phyloP scores from a whole-genome alignment of 2,113 vertebrate genomes.

The Brachypteracias leptosomus region DNA sequence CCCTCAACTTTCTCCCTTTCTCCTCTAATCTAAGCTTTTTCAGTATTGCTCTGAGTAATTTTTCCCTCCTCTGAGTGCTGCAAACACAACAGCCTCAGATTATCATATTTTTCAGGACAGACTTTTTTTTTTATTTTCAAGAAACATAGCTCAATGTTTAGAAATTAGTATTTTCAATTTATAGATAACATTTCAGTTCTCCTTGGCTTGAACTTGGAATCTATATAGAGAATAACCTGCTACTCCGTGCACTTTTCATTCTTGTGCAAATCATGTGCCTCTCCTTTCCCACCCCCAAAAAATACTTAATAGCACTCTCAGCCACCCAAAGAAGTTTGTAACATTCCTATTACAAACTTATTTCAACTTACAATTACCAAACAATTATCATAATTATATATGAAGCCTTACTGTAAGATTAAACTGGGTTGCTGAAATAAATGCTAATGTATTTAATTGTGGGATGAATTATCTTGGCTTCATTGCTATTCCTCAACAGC shows the following conservation, averaged over 20 bases:
- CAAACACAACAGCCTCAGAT: not conserved
- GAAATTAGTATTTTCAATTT: not conserved
- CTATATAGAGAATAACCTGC: not conserved
- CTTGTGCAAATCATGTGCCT: not conserved
- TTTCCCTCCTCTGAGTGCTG: not conserved
- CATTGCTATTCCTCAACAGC: slow-evolving; percentile 16
- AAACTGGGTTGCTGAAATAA: slow-evolving; percentile 35
- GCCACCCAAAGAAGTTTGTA: not conserved
- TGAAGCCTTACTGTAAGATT: slow-evolving; percentile 14
- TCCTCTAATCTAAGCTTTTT: not conserved
- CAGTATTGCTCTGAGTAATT: not conserved
- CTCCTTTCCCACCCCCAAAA: not conserved
- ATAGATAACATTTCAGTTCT: not conserved
- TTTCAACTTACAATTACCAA: slow-evolving; percentile 45
- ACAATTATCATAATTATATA: slow-evolving; percentile 46
- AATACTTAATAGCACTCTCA: not conserved
- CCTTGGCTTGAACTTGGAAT: not conserved
- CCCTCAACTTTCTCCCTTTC: not conserved
- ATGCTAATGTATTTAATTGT: slow-evolving; percentile 45
- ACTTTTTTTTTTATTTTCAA: not conserved
- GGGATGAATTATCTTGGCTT: slow-evolving; percentile 48
- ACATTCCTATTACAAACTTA: not conserved
- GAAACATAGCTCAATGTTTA: not conserved
- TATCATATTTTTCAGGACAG: not conserved
- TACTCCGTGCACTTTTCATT: not conserved